Evolutionary conservation across 2,113 vertebrate species (phyloP).

Genomic region (Thymallus thymallus): DNA sequence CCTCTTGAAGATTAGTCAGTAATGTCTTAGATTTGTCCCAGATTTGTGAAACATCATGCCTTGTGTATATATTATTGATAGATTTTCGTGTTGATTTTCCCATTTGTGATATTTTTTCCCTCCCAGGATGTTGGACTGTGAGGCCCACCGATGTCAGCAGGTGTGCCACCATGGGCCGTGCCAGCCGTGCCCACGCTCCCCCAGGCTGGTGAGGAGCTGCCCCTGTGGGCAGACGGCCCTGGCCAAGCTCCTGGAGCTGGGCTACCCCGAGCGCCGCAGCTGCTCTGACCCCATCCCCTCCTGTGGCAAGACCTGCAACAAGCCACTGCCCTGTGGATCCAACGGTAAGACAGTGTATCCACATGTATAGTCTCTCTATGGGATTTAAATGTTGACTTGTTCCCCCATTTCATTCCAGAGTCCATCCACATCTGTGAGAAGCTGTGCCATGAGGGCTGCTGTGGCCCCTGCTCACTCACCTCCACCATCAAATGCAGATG

Average conservation of each 20-base stretch:
- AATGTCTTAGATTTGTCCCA: too few species aligned
- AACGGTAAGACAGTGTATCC: conserved; percentile 72
- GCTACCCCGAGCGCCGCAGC: conserved; percentile 80
- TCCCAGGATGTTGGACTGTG: conserved; percentile 84
- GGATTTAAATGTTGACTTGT: background rate
- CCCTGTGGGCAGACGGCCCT: conserved; percentile 90
- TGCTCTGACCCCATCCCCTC: conserved; percentile 92
- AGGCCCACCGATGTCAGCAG: conserved; percentile 85
- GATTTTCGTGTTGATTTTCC: too few species aligned
- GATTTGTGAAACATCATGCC: too few species aligned
- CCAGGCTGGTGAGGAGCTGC: conserved; percentile 82
- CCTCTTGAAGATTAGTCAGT: too few species aligned
- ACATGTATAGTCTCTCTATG: background rate
- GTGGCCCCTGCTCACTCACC: conserved; percentile 87
- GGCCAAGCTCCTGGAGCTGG: conserved; percentile 87
- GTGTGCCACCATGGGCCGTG: conserved; percentile 86
- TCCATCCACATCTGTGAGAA: conserved; percentile 89
- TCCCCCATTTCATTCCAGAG: conserved; percentile 67
- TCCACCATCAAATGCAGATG: conserved; percentile 93
- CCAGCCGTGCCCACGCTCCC: conserved; percentile 83
- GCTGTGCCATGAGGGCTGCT: conserved; percentile 91
- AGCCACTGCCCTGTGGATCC: conserved; percentile 88
- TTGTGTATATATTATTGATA: too few species aligned
- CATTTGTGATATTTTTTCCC: too few species aligned
- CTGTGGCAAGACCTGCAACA: conserved; percentile 92